A percentile compares a stretch with the other conserved stretches of the same genome.
These are phyloP conservation scores for Sterrhoptilus dennistouni DNA, from an alignment of 2,113 vertebrate species.

Conservation along the genomic window DNA sequence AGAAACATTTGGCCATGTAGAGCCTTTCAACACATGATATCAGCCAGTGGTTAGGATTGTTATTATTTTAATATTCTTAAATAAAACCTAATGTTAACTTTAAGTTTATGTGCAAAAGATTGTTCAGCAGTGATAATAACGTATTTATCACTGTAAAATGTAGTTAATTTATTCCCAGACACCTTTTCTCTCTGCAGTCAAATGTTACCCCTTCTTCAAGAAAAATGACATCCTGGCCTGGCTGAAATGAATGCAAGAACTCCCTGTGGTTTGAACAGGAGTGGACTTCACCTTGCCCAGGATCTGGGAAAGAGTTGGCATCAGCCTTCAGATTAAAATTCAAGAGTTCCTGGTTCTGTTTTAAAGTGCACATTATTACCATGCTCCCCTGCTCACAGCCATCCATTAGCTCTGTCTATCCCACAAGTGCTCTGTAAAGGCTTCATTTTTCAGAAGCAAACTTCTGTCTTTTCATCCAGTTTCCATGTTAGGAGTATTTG, in stretches of 20 bases:
- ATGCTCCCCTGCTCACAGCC: background rate
- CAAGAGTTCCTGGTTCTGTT: background rate
- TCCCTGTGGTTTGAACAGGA: background rate
- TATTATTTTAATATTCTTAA: background rate
- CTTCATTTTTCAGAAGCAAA: background rate
- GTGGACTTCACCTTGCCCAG: background rate
- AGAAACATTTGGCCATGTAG: background rate
- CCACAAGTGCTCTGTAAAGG: background rate
- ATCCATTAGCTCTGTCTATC: background rate
- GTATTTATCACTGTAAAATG: background rate
- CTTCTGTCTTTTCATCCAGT: background rate
- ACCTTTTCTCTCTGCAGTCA: background rate
- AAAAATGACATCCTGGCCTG: background rate
- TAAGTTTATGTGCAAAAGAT: background rate
- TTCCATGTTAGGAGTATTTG: background rate
- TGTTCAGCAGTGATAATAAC: background rate
- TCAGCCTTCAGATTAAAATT: background rate
- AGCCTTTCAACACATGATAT: background rate
- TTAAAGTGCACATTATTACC: background rate
- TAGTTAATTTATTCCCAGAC: background rate
- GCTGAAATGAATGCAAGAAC: background rate
- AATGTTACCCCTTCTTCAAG: background rate
- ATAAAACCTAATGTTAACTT: background rate
- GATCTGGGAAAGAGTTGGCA: background rate
- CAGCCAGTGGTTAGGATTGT: background rate